phyloP scores from a whole-genome alignment of 1,140 invertebrate genomes.

The Anastatus disparis region DNA sequence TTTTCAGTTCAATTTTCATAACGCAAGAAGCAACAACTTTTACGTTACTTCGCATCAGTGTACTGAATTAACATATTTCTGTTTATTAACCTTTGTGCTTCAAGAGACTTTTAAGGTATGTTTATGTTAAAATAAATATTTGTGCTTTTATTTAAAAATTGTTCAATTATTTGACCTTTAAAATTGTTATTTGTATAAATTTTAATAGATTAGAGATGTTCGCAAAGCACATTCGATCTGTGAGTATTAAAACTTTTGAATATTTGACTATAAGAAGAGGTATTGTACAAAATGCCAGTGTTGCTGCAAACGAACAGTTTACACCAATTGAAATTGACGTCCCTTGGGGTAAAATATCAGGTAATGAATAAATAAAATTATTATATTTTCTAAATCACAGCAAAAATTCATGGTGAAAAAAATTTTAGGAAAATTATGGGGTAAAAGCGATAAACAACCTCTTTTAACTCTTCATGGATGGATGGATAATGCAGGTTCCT shows the following conservation, averaged over 20 bases:
- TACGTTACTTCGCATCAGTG: no score
- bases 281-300: constrained; percentile 5
- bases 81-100: no score
- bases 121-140: no score
- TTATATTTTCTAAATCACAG: no score
- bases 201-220: constrained; percentile 2
- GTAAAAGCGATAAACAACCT: constrained; percentile 71
- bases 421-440: constrained; percentile 72
- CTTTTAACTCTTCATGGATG: constrained; percentile 80
- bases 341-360: constrained; percentile 75
- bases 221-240: not conserved
- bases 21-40: no score
- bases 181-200: no score
- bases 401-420: not conserved
- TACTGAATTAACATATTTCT: no score
- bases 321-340: constrained; percentile 73
- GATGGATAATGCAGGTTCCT: constrained; percentile 80
- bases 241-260: not conserved
- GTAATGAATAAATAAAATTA: constrained; percentile 45
- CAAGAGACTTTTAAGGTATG: no score
- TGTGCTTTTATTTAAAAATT: not conserved
- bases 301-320: not conserved
- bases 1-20: no score
- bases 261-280: not conserved
- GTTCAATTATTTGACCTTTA: no score